Evolutionary conservation across 2,113 vertebrate species (phyloP).

Genomic region (Cyphomyrus discorhynchus): DNA sequence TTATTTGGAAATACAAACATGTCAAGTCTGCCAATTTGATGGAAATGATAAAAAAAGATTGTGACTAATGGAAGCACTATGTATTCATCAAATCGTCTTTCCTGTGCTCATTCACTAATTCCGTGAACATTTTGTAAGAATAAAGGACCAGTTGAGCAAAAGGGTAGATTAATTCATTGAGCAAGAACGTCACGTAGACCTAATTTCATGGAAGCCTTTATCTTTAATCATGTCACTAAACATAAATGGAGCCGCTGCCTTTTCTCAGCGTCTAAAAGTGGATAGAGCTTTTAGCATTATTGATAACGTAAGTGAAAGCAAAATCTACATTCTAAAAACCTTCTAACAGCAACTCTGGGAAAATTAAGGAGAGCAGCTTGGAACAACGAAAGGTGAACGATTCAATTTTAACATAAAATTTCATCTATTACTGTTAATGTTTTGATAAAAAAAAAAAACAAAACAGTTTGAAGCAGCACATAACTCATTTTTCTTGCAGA

Average conservation of each 20-base stretch:
- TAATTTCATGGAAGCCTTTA: neutral
- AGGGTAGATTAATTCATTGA: neutral
- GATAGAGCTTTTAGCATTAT: conserved; percentile 11
- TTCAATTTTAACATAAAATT: neutral
- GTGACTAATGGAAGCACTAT: neutral
- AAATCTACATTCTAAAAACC: neutral
- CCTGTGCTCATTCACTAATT: neutral
- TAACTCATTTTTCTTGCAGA: neutral
- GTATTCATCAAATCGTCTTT: neutral
- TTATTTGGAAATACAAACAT: neutral
- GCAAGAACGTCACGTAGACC: neutral
- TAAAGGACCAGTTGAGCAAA: neutral
- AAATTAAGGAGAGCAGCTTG: neutral
- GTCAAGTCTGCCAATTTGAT: neutral
- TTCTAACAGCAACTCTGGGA: neutral
- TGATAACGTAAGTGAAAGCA: neutral
- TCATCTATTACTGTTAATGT: neutral
- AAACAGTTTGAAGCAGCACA: neutral
- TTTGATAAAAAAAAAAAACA: no score
- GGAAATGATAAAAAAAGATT: neutral
- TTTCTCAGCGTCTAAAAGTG: neutral
- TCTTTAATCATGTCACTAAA: neutral
- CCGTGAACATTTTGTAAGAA: neutral
- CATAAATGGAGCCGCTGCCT: neutral
- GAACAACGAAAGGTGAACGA: neutral